Conservation (phyloP, 2,113 vertebrate species). For the Amblyornis subalaris region DNA sequence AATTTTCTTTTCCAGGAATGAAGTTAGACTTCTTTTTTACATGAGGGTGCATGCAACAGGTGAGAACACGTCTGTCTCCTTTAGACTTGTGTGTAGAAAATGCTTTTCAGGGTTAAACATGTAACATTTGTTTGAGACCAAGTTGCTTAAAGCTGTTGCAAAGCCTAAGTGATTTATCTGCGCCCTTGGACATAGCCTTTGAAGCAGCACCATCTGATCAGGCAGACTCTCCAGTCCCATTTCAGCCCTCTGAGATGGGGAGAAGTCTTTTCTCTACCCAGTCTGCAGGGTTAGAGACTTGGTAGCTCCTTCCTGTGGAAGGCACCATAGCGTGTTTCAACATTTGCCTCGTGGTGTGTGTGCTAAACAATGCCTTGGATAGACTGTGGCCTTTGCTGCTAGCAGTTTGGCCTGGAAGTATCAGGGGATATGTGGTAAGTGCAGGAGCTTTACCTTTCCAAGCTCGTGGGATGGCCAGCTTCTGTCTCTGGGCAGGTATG, state of each 20-base stretch:
- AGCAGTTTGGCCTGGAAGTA: not conserved
- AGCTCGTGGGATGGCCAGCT: not conserved
- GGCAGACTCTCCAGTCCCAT: not conserved
- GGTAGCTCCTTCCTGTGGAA: not conserved
- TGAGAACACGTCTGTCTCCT: not conserved
- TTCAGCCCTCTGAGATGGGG: not conserved
- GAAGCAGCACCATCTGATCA: not conserved
- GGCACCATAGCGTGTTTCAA: not conserved
- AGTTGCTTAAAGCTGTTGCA: not conserved
- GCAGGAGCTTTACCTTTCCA: not conserved
- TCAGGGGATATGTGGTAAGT: not conserved
- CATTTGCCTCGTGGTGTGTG: not conserved
- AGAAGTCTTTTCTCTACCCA: not conserved
- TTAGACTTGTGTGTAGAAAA: not conserved
- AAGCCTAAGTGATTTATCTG: not conserved
- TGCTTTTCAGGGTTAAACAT: not conserved
- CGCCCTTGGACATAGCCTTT: not conserved
- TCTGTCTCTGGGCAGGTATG: not conserved
- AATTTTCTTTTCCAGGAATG: not conserved
- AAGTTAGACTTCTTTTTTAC: not conserved
- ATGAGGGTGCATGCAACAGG: accelerated
- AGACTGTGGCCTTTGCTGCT: not conserved
- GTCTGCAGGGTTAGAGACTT: not conserved
- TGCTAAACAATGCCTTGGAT: not conserved
- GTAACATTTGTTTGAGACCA: not conserved